A percentile compares a stretch with the other conserved stretches of the same genome.
phyloP scores from a whole-genome alignment of 2,888 invertebrate species.

The Scaptomyza reducta region DNA sequence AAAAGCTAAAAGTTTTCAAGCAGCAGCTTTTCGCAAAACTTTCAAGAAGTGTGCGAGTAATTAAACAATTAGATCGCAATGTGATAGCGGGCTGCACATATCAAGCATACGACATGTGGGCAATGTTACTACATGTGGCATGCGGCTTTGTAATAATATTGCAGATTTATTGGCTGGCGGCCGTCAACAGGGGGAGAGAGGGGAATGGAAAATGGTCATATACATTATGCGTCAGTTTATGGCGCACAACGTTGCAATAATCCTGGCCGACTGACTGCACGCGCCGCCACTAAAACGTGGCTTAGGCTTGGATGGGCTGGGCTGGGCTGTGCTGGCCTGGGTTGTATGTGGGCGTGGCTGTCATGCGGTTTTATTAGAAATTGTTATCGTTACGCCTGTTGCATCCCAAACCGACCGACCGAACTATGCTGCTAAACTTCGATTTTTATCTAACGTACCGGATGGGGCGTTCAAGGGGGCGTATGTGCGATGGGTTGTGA shows the following conservation, averaged over 20 bases:
- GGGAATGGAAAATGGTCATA: constrained; percentile 7
- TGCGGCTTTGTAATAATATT: constrained; percentile 48
- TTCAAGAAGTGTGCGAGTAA: constrained; percentile 48
- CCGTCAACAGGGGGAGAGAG: constrained; percentile 19
- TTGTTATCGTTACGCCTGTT: constrained; percentile 76
- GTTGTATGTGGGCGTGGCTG: constrained; percentile 40
- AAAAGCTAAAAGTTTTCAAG: constrained; percentile 49
- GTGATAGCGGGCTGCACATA: constrained; percentile 28
- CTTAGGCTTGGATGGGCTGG: constrained; percentile 15
- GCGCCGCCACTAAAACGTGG: constrained; percentile 47
- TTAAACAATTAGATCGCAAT: constrained; percentile 60
- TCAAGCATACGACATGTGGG: constrained; percentile 34
- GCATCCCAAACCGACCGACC: constrained; percentile 37
- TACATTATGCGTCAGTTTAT: constrained; percentile 67
- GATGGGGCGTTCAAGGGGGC: constrained; percentile 2
- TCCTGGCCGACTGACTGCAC: constrained; percentile 43
- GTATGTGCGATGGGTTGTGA: not conserved
- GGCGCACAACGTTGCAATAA: constrained; percentile 62
- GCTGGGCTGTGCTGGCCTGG: not conserved
- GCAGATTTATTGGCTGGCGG: constrained; percentile 49
- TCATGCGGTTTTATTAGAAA: constrained; percentile 79
- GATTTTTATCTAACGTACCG: constrained; percentile 70
- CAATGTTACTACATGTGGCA: constrained; percentile 18
- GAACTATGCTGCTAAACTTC: constrained; percentile 63
- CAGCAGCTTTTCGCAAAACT: constrained; percentile 22